A percentile compares a stretch with the other conserved stretches of the same genome.
phyloP scores from a whole-genome alignment of 2,113 vertebrate species.

The Anguilla japonica region DNA sequence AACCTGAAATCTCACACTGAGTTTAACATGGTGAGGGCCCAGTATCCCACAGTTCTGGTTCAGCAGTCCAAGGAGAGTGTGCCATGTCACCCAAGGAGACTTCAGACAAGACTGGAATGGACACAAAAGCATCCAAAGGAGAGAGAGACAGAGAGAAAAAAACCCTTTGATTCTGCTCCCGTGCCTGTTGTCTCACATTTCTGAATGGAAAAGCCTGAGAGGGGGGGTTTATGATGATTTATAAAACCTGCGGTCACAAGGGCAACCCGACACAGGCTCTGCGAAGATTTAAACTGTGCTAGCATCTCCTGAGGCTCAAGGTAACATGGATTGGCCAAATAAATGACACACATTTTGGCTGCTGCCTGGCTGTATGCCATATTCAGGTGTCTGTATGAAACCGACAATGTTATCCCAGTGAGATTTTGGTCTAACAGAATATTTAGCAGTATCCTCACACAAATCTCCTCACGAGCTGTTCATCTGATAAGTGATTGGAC shows the following conservation, averaged over 20 bases:
- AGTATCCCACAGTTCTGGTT: not conserved
- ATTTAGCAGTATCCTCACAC: too few species aligned
- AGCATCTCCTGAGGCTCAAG: too few species aligned
- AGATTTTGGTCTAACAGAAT: too few species aligned
- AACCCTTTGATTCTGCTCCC: not conserved
- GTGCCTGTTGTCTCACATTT: constrained; percentile 9
- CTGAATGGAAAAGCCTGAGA: not conserved
- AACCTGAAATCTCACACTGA: not conserved
- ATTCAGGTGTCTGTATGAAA: not conserved
- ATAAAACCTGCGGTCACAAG: not conserved
- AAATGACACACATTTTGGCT: too few species aligned
- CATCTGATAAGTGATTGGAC: not conserved
- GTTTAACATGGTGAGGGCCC: not conserved
- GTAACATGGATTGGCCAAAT: too few species aligned
- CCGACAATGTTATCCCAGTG: too few species aligned
- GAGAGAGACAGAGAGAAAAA: not conserved
- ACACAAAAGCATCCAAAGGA: not conserved
- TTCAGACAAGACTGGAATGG: not conserved
- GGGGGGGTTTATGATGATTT: not conserved
- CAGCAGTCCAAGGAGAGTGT: not conserved
- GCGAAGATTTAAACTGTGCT: not conserved
- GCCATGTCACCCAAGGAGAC: constrained; percentile 1
- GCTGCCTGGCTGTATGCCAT: too few species aligned
- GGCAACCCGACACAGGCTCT: not conserved
- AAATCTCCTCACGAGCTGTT: not conserved